Evolutionary conservation across 1,140 invertebrate genomes (phyloP), one percentile per base, ranked within the genome.

Genomic region (Bombus waltoni): DNA sequence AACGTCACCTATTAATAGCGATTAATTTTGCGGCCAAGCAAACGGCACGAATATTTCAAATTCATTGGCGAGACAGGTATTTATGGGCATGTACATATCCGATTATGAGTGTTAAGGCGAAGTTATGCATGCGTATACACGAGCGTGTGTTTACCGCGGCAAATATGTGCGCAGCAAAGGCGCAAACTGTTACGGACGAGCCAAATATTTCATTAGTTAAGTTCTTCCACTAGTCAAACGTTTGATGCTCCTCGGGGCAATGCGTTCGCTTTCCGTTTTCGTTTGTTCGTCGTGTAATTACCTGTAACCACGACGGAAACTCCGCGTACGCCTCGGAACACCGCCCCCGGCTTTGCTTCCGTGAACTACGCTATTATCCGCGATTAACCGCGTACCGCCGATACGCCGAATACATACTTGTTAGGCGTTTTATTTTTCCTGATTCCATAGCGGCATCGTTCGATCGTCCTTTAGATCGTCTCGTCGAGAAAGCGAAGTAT

Each of bases 191-290:
- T 76, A 81, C 84, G 79, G 53, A 40, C 82, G 77, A 38, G 70
- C 66, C 83, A 88, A 90, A 90, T 90, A 87, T 88, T 85, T 81
- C 88, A 82, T 83, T 88, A 90, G 88, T 75, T 81, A 83, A 87
- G 89, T 85, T 90, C 89, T 85, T 89, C 78, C 79, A 57, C 66
- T 65, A 57, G 74, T 53, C 86, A 83, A 90, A 90, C 75, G 77
- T 68, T 71, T 28, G 35, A 59, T 88, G 62, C 68, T 42, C 57
- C 80, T 40, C 35, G 25, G 5, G 18, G 42, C 28, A 73, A 74
- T 68, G 62, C 82, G 78, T 85, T 82, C 80, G 44, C 81, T 25
- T 62, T 57, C 35, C 82, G 57, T 44, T 78, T 83, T 74, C 62
- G 77, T 73, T 87, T 87, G 73, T 90, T 84, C 59, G 66, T 42